Base-by-base conservation (phyloP, 2,113 vertebrate genomes). In the Xenus cinereus region DNA sequence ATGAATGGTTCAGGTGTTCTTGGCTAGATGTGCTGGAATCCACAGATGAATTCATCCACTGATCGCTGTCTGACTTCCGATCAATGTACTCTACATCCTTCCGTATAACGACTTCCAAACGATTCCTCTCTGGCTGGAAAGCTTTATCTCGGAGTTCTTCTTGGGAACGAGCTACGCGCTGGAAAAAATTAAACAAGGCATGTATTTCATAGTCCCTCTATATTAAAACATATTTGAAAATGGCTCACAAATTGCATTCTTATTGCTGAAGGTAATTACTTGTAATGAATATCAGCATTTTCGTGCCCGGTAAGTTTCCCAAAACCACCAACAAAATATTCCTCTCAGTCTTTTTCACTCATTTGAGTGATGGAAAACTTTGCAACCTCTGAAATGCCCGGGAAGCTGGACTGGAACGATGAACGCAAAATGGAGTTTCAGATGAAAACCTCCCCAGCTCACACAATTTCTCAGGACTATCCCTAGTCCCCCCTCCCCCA, bases 11-110 rank as follows among this genome's bases (percentile, higher is more conserved):
- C 89, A 99, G 98, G 83, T 99, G 99, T 85, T 99, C 99, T 95
- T 99, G 99, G 97, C 99, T 99, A 60, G 99, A 99, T 4, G 99
- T 98, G 87, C 99, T 99, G 1, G 99, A 99, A 97, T 99, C 99
- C 97, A 99, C 86, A 0, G 99, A 99, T 9, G 99, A 99, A 22
- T 98, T 98, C 86, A 98, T 97, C 99, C 99, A 99, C 95, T 98
- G 97, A 50, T 99, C 99, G 0, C 98, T 98, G 39, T 98, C 98
- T 1, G 94, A 96, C 87, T 98, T 98, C 17, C 83, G 93, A 37
- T 98, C 98, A 7, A 96, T 89, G 95, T 98, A 98, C 4, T 97
- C 97, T 3, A 98, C 75, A 75, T 99, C 98, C 15, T 97, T 95
- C 28, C 95, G 98, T 92, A 99, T 97, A 57, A 98, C 96, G 26